Conservation (phyloP, 2,797 vertebrate genomes). For the Pangasius macronema region DNA sequence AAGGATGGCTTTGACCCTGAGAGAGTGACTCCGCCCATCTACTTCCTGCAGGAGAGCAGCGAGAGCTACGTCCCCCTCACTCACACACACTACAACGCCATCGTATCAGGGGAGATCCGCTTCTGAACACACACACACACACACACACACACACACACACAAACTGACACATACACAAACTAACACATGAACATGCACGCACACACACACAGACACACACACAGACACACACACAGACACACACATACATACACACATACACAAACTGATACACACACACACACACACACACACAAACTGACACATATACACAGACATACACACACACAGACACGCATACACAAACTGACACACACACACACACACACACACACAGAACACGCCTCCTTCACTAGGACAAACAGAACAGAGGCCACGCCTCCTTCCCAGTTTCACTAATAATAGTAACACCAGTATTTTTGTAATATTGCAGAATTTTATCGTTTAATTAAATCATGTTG, state of each 20-base stretch:
- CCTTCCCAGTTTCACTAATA: not conserved
- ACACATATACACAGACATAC: too few relatives aligned
- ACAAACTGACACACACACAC: not conserved
- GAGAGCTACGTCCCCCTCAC: constrained; percentile 70
- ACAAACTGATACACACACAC: too few relatives aligned
- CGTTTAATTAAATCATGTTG: too few relatives aligned
- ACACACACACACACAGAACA: not conserved
- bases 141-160: not conserved
- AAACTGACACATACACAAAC: not conserved
- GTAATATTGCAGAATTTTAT: too few relatives aligned
- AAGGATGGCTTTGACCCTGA: constrained; percentile 76
- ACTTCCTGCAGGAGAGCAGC: constrained; percentile 72
- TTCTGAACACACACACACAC: constrained; percentile 31
- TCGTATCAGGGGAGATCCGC: constrained; percentile 47
- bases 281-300: too few relatives aligned
- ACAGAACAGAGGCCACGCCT: too few relatives aligned
- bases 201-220: not conserved
- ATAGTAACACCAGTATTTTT: too few relatives aligned
- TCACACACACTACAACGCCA: constrained; percentile 65
- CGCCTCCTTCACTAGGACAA: not conserved
- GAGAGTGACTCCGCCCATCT: constrained; percentile 67
- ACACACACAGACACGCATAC: not conserved
- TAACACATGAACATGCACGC: not conserved
- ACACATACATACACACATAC: not conserved
- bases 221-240: not conserved